These are phyloP conservation scores for Colinus virginianus DNA, from an alignment of 2,113 vertebrate genomes.

Conservation along the genomic window DNA sequence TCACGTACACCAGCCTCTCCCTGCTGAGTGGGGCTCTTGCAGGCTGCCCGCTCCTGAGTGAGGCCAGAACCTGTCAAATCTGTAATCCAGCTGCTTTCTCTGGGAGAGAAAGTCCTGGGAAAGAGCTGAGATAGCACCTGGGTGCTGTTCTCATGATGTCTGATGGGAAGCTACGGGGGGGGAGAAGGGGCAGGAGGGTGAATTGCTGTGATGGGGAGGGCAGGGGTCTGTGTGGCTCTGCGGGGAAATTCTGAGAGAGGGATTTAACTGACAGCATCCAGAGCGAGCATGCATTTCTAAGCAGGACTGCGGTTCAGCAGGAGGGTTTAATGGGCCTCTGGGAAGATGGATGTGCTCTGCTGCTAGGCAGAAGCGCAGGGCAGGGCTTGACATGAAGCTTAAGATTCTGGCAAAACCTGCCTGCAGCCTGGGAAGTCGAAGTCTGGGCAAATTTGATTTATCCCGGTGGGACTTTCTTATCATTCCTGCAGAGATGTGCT, in stretches of 20 bases:
- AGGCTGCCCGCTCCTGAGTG: not conserved
- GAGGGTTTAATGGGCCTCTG: conserved; percentile 12
- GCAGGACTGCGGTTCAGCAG: conserved; percentile 9
- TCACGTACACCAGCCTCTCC: not conserved
- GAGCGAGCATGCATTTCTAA: not conserved
- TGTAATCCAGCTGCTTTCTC: not conserved
- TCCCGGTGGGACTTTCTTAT: conserved; percentile 5
- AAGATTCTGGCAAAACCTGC: conserved; percentile 32
- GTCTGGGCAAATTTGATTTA: conserved; percentile 7
- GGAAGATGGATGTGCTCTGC: conserved; percentile 27
- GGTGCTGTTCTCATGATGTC: not conserved
- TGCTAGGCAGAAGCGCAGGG: not conserved
- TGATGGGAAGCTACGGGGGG: not conserved
- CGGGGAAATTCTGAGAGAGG: not conserved
- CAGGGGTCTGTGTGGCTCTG: accelerated
- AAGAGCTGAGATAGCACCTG: not conserved
- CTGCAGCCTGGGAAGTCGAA: not conserved
- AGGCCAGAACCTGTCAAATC: not conserved
- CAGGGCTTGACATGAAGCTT: conserved; percentile 14
- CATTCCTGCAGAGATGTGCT: not conserved
- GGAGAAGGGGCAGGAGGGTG: not conserved
- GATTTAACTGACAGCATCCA: not conserved
- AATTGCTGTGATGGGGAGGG: not conserved
- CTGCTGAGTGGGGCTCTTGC: not conserved
- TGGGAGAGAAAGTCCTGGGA: not conserved